phyloP scores from a whole-genome alignment of 2,113 vertebrate species.

The Periophthalmodon schlosseri region DNA sequence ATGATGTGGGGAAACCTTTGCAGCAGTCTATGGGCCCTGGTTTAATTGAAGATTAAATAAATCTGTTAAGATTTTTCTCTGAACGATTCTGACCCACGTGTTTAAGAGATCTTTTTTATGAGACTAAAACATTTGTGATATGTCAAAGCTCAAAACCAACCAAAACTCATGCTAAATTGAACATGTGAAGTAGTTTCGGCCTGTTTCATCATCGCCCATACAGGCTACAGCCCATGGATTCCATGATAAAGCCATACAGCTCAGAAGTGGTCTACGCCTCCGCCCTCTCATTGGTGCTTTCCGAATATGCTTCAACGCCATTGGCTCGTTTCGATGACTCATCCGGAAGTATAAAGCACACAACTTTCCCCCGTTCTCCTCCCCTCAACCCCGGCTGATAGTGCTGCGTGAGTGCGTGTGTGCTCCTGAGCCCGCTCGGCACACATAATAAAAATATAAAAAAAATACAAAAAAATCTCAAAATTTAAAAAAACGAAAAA shows the following conservation, averaged over 20 bases:
- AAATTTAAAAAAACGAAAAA: constrained; percentile 73
- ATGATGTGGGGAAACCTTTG: too few species aligned
- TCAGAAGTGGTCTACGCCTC: constrained; percentile 36
- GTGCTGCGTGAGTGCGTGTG: constrained; percentile 78
- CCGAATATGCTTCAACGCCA: not conserved
- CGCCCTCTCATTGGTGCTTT: constrained; percentile 24
- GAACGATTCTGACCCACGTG: too few species aligned
- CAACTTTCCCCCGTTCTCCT: constrained; percentile 2
- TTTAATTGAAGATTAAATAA: too few species aligned
- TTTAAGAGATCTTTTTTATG: not conserved
- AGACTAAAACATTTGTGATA: not conserved
- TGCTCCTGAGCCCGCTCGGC: constrained; percentile 78
- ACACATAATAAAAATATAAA: constrained; percentile 73
- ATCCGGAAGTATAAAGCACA: constrained; percentile 33
- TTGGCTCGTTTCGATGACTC: constrained; percentile 60
- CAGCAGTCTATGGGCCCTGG: too few species aligned
- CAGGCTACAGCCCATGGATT: not conserved
- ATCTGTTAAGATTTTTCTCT: too few species aligned
- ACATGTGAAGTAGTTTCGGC: constrained; percentile 10
- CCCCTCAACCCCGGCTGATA: constrained; percentile 75
- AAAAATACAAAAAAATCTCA: constrained; percentile 75
- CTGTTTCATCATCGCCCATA: constrained; percentile 55
- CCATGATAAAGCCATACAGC: not conserved
- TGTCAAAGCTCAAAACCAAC: not conserved
- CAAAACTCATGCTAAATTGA: not conserved